These are phyloP conservation scores for Prietella phreatophila DNA, from an alignment of 2,113 vertebrate genomes.

Conservation along the genomic window DNA sequence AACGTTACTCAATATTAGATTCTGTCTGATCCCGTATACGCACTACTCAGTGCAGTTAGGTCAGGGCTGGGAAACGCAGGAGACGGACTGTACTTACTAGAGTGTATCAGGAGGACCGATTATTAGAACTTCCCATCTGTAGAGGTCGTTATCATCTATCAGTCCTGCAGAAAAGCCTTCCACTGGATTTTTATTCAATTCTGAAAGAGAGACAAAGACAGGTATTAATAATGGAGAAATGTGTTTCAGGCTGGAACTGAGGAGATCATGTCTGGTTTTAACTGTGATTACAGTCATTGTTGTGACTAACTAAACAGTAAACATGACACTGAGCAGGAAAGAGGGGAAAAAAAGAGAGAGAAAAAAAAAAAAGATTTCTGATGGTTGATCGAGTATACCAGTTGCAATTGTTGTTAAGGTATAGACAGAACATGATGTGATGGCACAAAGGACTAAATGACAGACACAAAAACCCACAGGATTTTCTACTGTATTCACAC, in stretches of 20 bases:
- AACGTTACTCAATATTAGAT: not conserved
- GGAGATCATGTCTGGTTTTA: not conserved
- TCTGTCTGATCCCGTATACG: not conserved
- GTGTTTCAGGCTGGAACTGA: not conserved
- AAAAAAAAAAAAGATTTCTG: not conserved
- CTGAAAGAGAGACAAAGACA: slow-evolving; percentile 70
- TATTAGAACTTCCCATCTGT: slow-evolving; percentile 99
- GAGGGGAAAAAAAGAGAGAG: too few relatives aligned
- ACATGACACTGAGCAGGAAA: not conserved
- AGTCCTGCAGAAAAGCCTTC: slow-evolving; percentile 99
- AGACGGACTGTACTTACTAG: slow-evolving; percentile 84
- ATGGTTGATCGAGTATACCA: not conserved
- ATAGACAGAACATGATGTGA: not conserved
- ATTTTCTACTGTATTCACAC: not conserved
- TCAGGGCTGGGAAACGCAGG: not conserved
- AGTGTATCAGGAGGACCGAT: slow-evolving; percentile 97
- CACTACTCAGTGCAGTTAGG: not conserved
- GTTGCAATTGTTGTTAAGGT: not conserved
- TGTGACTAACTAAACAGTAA: not conserved
- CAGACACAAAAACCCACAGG: not conserved
- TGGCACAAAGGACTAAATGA: not conserved
- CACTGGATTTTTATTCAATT: slow-evolving; percentile 99
- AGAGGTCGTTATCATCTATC: slow-evolving; percentile 98
- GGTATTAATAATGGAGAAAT: not conserved
- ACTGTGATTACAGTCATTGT: not conserved